Conservation (phyloP, 2,797 vertebrate species). For the Mergus octosetaceus region DNA sequence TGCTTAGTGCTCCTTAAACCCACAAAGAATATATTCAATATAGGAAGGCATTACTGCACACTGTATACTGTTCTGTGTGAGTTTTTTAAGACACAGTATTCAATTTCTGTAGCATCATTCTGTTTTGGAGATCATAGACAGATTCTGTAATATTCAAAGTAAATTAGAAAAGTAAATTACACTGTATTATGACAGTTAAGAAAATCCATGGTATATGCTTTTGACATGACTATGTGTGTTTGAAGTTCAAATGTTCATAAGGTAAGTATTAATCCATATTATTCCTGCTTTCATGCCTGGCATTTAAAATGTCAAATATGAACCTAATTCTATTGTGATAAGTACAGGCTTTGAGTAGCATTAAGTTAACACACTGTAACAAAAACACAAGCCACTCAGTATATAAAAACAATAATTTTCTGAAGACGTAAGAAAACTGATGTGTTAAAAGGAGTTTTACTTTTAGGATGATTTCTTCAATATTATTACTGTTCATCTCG, state of each 20-base stretch:
- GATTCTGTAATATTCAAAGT: not conserved
- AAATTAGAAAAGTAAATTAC: not conserved
- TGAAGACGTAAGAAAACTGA: not conserved
- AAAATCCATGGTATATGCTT: not conserved
- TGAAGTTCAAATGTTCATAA: not conserved
- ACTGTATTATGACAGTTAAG: not conserved
- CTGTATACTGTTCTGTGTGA: not conserved
- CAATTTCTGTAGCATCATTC: not conserved
- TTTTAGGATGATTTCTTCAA: not conserved
- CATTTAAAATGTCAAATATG: conserved; percentile 18
- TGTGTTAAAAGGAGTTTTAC: not conserved
- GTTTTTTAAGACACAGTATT: not conserved
- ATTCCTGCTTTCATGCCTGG: not conserved
- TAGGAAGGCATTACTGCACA: not conserved
- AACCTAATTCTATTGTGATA: not conserved
- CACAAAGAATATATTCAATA: not conserved
- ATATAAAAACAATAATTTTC: not conserved
- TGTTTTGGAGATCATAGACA: not conserved
- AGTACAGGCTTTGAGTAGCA: not conserved
- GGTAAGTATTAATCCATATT: not conserved
- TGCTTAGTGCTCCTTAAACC: not conserved
- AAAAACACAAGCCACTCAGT: not conserved
- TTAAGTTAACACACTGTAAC: not conserved
- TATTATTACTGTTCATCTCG: not conserved
- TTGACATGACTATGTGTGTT: not conserved